Evolutionary conservation across 2,113 vertebrate species (phyloP), one percentile per base, ranked within the genome.

Genomic region (Cinclus cinclus): DNA sequence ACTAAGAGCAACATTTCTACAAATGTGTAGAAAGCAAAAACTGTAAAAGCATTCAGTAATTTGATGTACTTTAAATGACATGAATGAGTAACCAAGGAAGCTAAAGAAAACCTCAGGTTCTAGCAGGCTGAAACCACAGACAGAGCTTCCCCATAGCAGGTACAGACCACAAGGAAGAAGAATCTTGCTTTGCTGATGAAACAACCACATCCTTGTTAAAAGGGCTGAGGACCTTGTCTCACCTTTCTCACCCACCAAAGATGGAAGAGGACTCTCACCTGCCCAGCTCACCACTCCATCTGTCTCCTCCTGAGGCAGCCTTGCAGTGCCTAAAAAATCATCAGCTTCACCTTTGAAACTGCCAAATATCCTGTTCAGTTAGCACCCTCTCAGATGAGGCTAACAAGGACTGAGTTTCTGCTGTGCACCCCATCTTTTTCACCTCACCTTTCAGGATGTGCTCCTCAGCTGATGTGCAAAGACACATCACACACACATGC

Each of bases 401-500:
- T 50, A 42, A 42, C n/a, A 31, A 18, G 24, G 31, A 78, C 41
- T 5, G 2, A 1, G 30, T 47, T 67, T 56, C 65, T 88, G 9
- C 52, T 11, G 7, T 1, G 5, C 14, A 19, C 3, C 6, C 37
- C 47, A 28, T 4, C 42, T 37, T 55, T 67, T 64, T 46, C 49
- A 47, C 12, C 35, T 11, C 46, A 84, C 0, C 30, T 70, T 52
- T 62, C 63, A 74, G 75, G 73, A 62, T 0, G 1, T 46, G n/a
- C 24, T 47, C 70, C 74, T 59, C 31, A 55, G 30, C 39, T 16
- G n/a, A 28, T n/a, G 25, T 8, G 24, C 4, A 5, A 65, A 33
- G 63, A 70, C 71, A 63, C 23, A 24, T 7, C 25, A 24, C 0
- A 2, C 9, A 15, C 28, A 11, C 0, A 0, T 0, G 0, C 39